A percentile compares a stretch with the other conserved stretches of the same genome.
These are phyloP conservation scores for Drosophila cracens DNA, from an alignment of 2,888 invertebrate species.

Conservation along the genomic window DNA sequence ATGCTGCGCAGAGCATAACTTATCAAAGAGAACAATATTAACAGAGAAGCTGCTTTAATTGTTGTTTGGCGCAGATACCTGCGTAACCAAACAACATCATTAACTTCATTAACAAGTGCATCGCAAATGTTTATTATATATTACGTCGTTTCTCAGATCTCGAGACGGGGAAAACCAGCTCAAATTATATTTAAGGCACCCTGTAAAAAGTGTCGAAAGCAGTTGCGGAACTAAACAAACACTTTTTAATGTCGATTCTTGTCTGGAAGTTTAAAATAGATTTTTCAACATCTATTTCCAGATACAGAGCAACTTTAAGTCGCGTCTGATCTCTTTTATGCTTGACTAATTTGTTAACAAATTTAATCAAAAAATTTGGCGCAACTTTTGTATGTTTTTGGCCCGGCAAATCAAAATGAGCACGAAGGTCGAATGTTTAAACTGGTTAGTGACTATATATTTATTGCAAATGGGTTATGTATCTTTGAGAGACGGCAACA, in stretches of 20 bases:
- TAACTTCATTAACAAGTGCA: conserved; percentile 76
- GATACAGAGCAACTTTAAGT: background rate
- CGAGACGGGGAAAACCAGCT: conserved; percentile 11
- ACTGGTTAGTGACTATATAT: conserved; percentile 37
- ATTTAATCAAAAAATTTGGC: conserved; percentile 47
- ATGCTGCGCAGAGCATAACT: no score
- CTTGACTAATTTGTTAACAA: conserved; percentile 1
- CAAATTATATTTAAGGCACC: background rate
- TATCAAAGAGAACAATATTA: no score
- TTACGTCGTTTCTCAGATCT: conserved; percentile 47
- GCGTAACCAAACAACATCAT: conserved; percentile 63
- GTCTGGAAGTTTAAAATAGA: background rate
- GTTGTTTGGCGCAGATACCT: no score
- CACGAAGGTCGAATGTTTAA: conserved; percentile 66
- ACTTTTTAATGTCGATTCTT: background rate
- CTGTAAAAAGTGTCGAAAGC: background rate
- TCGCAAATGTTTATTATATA: conserved; percentile 55
- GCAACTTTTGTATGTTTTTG: conserved; percentile 24
- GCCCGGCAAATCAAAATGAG: conserved; percentile 54
- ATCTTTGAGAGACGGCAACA: conserved; percentile 40
- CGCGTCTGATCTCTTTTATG: background rate
- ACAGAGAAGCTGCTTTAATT: no score
- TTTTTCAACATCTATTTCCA: background rate
- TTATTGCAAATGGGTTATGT: conserved; percentile 16
- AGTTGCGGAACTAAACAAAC: background rate